These are phyloP conservation scores for Coregonus clupeaformis DNA, from an alignment of 2,113 vertebrate genomes.

Conservation along the genomic window DNA sequence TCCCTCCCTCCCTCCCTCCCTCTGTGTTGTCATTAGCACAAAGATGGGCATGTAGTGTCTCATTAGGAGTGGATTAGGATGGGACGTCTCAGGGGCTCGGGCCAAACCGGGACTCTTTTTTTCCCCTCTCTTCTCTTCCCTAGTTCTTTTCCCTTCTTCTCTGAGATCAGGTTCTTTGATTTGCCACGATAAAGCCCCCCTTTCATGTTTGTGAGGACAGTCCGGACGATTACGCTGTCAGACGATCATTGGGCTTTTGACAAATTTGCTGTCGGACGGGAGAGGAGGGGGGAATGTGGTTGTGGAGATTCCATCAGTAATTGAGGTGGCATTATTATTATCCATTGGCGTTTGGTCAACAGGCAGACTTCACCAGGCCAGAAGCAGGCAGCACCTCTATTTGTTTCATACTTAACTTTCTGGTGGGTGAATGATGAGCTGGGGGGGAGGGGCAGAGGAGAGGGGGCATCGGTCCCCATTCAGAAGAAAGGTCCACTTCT, in stretches of 20 bases:
- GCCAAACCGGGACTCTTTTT: conserved; percentile 48
- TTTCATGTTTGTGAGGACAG: conserved; percentile 72
- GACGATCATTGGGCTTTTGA: conserved; percentile 68
- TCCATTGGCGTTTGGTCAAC: conserved; percentile 68
- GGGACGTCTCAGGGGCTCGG: conserved; percentile 47
- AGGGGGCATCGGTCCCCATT: conserved; percentile 54
- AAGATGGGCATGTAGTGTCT: conserved; percentile 74
- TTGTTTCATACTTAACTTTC: conserved; percentile 88
- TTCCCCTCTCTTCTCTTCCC: conserved; percentile 27
- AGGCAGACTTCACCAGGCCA: conserved; percentile 29
- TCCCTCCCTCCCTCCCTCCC: conserved; percentile 47
- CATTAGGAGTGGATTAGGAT: conserved; percentile 71
- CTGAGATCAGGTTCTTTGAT: conserved; percentile 75
- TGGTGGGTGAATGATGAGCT: conserved; percentile 48
- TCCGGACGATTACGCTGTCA: conserved; percentile 72
- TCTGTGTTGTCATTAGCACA: conserved; percentile 64
- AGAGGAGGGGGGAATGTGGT: conserved; percentile 18
- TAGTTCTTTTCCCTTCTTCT: conserved; percentile 28
- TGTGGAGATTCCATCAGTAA: conserved; percentile 74
- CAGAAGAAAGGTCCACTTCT: conserved; percentile 84
- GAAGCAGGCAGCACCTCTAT: conserved; percentile 62
- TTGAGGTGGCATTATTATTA: conserved; percentile 84
- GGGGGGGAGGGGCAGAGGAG: conserved; percentile 16
- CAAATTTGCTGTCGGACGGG: conserved; percentile 62
- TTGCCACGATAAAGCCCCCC: conserved; percentile 71